Conservation (phyloP, 37 sponge, comb jelly and placozoan species). For the Spongilla lacustris region DNA sequence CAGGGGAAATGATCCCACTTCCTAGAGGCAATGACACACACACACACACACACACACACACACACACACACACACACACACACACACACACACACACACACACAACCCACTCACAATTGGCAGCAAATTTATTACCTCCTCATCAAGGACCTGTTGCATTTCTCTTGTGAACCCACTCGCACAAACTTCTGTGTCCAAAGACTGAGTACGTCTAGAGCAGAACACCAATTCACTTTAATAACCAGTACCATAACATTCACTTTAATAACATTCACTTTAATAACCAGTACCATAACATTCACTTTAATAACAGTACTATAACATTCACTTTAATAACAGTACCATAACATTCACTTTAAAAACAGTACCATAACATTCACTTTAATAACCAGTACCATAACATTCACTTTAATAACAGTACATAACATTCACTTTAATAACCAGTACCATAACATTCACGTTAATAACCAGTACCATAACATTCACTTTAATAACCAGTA, state of each 20-base stretch:
- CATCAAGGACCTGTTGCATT: slow-evolving; percentile 51
- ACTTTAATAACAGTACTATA: too few species aligned
- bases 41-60: background rate
- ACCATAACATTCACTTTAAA: background rate
- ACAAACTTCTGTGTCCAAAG: slow-evolving; percentile 77
- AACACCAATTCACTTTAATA: background rate
- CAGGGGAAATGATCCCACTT: background rate
- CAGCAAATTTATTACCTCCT: slow-evolving; percentile 55
- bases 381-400: background rate
- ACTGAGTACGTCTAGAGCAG: slow-evolving; percentile 37
- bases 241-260: background rate
- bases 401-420: too few species aligned
- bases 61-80: slow-evolving; percentile 5
- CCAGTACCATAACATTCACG: background rate
- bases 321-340: background rate
- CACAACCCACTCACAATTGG: background rate
- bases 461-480: too few species aligned
- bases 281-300: background rate
- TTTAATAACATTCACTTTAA: background rate
- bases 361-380: background rate
- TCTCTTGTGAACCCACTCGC: slow-evolving; percentile 93
- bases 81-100: background rate
- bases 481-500: background rate
- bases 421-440: background rate
- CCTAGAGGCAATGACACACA: background rate